Evolutionary conservation across 2,113 vertebrate species (phyloP).

Genomic region (sheep (Ovis aries)): DNA sequence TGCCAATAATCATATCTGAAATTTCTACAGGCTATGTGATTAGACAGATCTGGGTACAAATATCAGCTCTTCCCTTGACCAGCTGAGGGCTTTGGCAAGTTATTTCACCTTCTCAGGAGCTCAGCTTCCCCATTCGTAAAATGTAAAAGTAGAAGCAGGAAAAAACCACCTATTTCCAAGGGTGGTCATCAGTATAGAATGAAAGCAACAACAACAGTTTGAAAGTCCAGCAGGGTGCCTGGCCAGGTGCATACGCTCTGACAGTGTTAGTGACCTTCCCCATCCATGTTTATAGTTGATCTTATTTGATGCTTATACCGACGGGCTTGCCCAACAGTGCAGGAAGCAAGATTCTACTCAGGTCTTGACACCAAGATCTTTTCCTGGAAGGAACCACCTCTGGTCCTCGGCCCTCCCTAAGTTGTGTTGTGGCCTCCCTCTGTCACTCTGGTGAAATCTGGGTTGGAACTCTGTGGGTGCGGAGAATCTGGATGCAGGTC

Average conservation of each 20-base stretch:
- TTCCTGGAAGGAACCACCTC: background rate
- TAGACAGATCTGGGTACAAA: background rate
- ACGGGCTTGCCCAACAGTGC: background rate
- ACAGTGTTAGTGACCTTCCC: background rate
- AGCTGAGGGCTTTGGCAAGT: background rate
- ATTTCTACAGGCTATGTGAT: background rate
- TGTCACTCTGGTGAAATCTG: background rate
- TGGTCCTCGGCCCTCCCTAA: background rate
- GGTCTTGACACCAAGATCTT: background rate
- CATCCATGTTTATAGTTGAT: background rate
- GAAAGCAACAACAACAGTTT: background rate
- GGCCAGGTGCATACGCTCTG: rapidly evolving
- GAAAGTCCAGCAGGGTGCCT: background rate
- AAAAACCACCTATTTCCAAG: background rate
- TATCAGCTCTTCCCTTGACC: background rate
- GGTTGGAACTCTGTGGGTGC: background rate
- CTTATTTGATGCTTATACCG: background rate
- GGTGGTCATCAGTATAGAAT: background rate
- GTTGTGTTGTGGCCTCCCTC: background rate
- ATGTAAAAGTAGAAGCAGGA: background rate
- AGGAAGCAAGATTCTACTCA: background rate
- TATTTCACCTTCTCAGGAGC: background rate
- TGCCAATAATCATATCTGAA: background rate
- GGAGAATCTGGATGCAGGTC: background rate
- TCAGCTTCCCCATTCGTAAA: background rate